Evolutionary conservation across 1,140 invertebrate species (phyloP).

Genomic region (Eulimnadia texana): DNA sequence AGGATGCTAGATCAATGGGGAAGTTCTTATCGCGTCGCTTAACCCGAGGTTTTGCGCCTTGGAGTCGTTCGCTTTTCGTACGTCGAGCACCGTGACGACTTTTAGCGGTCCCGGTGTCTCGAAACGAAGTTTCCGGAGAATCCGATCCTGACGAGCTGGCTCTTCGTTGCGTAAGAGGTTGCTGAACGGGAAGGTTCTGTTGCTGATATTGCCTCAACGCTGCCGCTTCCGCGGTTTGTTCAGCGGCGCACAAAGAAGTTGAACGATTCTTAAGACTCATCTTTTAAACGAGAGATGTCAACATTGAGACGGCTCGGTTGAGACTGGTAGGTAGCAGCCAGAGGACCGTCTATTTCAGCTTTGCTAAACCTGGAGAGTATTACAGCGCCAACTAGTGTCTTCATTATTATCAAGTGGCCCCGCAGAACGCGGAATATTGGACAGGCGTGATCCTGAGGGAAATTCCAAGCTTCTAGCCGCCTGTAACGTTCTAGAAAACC

Average conservation of each 20-base stretch:
- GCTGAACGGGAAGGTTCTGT: not conserved
- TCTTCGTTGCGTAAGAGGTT: not conserved
- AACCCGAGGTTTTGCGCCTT: conserved; percentile 6
- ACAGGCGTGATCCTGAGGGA: no score
- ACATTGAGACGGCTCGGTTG: not conserved
- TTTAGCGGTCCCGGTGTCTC: conserved; percentile 25
- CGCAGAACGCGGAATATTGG: no score
- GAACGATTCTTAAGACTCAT: not conserved
- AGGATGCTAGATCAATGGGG: not conserved
- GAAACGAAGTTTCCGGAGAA: conserved; percentile 3
- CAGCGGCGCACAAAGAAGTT: not conserved
- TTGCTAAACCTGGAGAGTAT: not conserved
- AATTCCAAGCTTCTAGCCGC: no score
- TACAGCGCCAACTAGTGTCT: not conserved
- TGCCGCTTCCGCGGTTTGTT: not conserved
- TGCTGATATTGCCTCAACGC: not conserved
- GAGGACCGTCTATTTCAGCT: not conserved
- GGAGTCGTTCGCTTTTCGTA: conserved; percentile 12
- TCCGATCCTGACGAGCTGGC: conserved; percentile 6
- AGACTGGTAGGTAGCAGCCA: no score
- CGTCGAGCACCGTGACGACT: conserved; percentile 8
- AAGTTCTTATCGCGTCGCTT: conserved; percentile 7
- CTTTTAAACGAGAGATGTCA: not conserved
- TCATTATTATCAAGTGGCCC: no score
- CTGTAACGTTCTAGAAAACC: no score